Percentiles rank a stretch among this genome's conserved stretches.
These are phyloP conservation scores for Clarias platycephalus DNA, from an alignment of 2,797 vertebrate species.

Conservation along the genomic window DNA sequence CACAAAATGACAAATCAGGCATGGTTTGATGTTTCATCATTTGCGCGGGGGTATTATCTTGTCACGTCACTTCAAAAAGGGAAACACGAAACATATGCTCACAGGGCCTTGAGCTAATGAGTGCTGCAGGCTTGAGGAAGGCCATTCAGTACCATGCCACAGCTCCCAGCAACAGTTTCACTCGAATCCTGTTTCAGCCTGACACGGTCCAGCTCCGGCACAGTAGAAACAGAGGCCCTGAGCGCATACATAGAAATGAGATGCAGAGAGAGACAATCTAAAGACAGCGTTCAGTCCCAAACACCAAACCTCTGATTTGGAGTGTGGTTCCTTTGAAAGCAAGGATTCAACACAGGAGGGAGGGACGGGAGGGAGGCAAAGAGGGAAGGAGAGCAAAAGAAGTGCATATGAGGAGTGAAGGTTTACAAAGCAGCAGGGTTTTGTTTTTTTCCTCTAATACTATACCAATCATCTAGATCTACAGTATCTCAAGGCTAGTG, in stretches of 20 bases:
- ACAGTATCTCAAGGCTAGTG: slow-evolving; percentile 21
- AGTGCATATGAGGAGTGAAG: slow-evolving; percentile 38
- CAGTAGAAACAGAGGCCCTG: slow-evolving; percentile 65
- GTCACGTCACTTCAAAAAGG: slow-evolving; percentile 69
- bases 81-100: slow-evolving; percentile 69
- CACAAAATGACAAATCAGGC: slow-evolving; percentile 43
- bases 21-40: slow-evolving; percentile 58
- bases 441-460: slow-evolving; percentile 16
- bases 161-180: slow-evolving; percentile 51
- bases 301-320: slow-evolving; percentile 70
- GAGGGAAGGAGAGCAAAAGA: slow-evolving; percentile 35
- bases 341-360: slow-evolving; percentile 56
- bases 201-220: slow-evolving; percentile 65
- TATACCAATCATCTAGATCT: slow-evolving; percentile 15
- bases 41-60: slow-evolving; percentile 62
- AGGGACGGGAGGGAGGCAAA: slow-evolving; percentile 21
- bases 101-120: slow-evolving; percentile 71
- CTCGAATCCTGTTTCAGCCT: slow-evolving; percentile 58
- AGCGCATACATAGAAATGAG: slow-evolving; percentile 45
- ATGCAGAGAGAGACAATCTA: slow-evolving; percentile 50
- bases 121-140: slow-evolving; percentile 46
- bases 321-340: slow-evolving; percentile 74
- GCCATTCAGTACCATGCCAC: slow-evolving; percentile 22
- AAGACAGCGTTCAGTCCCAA: slow-evolving; percentile 43
- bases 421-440: slow-evolving; percentile 54